Evolutionary conservation across 92 coral and sea anemone genomes (phyloP), one percentile per base, ranked within the genome.

Genomic region (Muricea muricata): DNA sequence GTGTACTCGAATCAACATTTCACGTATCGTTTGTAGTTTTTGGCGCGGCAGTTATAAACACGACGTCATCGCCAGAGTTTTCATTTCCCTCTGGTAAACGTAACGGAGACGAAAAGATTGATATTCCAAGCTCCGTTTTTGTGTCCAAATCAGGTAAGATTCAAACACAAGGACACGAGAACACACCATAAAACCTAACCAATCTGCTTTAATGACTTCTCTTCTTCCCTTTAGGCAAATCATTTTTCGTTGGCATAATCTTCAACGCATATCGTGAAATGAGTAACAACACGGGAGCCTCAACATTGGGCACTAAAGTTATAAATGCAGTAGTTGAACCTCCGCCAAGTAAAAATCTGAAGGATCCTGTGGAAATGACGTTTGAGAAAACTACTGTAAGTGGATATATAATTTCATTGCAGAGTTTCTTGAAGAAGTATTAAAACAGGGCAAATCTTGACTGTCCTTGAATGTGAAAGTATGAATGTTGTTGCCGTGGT

Each of bases 201-300:
- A 37, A 37, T 37, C 42, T 37, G 42, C 4, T 37, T n/a, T n/a
- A n/a, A n/a, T n/a, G n/a, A n/a, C n/a, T n/a, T n/a, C n/a, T n/a
- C n/a, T n/a, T n/a, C n/a, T n/a, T 33, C 48, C 46, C 23, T 24
- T 24, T 17, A 77, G 82, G 54, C 34, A 55, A 77, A 39, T 28
- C 82, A 20, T 77, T 14, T 77, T 77, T 77, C 35, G 82, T 77
- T 77, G 82, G 82, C 42, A 77, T 77, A 30, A 77, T 77, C 21
- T 77, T 31, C 34, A 77, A 77, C 2, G 70, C 48, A 0, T 32
- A 29, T 77, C 68, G 30, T 57, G 82, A 54, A 34, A 77, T 77
- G 82, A 18, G 70, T 17, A 57, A 54, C 45, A 57, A 77, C 9
- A 77, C 82, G 2, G 68, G 70, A 21, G 70, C 18, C 25, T n/a